Evolutionary conservation across 1,140 invertebrate species (phyloP).

Genomic region (Cataglyphis hispanica): DNA sequence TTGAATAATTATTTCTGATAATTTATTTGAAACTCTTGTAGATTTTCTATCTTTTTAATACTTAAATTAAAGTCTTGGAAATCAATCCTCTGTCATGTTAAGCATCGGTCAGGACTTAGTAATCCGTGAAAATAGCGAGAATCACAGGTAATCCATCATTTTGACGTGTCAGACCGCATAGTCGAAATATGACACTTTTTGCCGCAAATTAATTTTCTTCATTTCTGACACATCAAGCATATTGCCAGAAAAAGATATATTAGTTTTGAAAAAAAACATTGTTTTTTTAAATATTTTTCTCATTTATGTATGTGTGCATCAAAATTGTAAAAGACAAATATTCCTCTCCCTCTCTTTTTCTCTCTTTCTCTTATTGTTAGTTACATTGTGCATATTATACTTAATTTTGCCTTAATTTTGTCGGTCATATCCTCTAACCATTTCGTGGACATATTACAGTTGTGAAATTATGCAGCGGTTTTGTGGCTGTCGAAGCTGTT

Average conservation of each 20-base stretch:
- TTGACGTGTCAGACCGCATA: slow-evolving; percentile 30
- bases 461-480: neutral
- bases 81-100: slow-evolving; percentile 13
- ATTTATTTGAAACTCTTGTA: neutral
- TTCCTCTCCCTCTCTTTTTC: too few species aligned
- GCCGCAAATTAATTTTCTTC: slow-evolving; percentile 27
- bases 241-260: neutral
- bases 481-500: slow-evolving; percentile 36
- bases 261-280: neutral
- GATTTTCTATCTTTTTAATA: neutral
- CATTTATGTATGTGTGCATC: too few species aligned
- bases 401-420: neutral
- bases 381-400: neutral
- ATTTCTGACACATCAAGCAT: neutral
- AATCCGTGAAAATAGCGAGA: slow-evolving; percentile 39
- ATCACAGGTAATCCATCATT: slow-evolving; percentile 38
- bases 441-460: too few species aligned
- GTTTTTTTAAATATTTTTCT: neutral
- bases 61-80: slow-evolving; percentile 30
- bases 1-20: neutral
- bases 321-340: neutral
- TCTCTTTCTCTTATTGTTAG: too few species aligned
- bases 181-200: slow-evolving; percentile 6
- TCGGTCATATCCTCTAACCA: neutral
- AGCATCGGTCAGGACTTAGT: neutral